Evolutionary conservation across 1,140 invertebrate genomes (phyloP).

Genomic region (Pemphigus obesinymphae): DNA sequence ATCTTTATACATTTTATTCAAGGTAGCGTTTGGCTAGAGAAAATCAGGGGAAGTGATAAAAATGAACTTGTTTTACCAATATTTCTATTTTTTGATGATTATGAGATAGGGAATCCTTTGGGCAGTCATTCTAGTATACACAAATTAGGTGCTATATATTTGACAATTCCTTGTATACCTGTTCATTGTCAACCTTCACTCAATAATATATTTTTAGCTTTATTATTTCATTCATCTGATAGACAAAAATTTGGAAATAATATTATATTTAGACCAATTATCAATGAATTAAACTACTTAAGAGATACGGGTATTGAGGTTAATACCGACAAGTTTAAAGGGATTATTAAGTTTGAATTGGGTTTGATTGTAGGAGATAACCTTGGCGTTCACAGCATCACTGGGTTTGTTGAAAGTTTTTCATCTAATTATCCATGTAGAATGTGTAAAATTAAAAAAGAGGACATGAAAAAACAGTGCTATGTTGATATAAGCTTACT

Average conservation of each 20-base stretch:
- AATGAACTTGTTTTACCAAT: constrained; percentile 56
- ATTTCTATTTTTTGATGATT: constrained; percentile 41
- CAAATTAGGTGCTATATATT: constrained; percentile 43
- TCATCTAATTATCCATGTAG: too few relatives aligned
- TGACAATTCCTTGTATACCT: constrained; percentile 41
- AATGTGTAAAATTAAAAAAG: background rate
- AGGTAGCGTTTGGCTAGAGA: background rate
- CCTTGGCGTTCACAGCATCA: background rate
- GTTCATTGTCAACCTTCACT: constrained; percentile 42
- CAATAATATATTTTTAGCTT: constrained; percentile 44
- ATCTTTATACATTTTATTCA: background rate
- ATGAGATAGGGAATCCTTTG: constrained; percentile 43
- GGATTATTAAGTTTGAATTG: background rate
- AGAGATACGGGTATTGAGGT: constrained; percentile 42
- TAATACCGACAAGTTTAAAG: background rate
- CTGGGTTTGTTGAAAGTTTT: background rate
- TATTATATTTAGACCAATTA: constrained; percentile 39
- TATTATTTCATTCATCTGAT: constrained; percentile 34
- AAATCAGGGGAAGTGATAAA: background rate
- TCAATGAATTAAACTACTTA: constrained; percentile 45
- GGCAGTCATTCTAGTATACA: constrained; percentile 39
- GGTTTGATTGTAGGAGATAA: background rate
- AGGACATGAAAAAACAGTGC: background rate
- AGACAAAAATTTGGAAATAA: too few relatives aligned
- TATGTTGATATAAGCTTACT: background rate